phyloP scores from a whole-genome alignment of 2,888 invertebrate genomes.

The Epinotia demarniana region DNA sequence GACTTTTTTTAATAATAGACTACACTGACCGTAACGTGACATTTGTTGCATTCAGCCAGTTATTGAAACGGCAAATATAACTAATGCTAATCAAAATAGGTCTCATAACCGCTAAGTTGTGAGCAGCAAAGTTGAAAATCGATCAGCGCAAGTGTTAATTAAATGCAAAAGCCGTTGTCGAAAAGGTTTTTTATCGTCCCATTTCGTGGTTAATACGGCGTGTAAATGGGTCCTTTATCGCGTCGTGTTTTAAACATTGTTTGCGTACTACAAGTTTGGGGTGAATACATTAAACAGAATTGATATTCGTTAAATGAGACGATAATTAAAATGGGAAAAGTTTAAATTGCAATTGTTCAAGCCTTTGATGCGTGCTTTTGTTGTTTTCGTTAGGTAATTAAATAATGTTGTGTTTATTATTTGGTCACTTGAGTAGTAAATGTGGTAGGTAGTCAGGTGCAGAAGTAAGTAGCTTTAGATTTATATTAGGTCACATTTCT shows the following conservation, averaged over 20 bases:
- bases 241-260: constrained; percentile 74
- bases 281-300: constrained; percentile 75
- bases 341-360: constrained; percentile 44
- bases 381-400: constrained; percentile 22
- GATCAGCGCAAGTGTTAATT: constrained; percentile 36
- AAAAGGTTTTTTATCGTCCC: constrained; percentile 71
- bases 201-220: constrained; percentile 80
- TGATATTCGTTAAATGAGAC: constrained; percentile 47
- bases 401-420: constrained; percentile 19
- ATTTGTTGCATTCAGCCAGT: constrained; percentile 80
- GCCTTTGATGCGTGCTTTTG: constrained; percentile 38
- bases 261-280: constrained; percentile 68
- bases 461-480: neutral
- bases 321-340: constrained; percentile 44
- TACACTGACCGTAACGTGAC: constrained; percentile 65
- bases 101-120: constrained; percentile 27
- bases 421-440: constrained; percentile 1
- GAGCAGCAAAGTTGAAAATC: constrained; percentile 52
- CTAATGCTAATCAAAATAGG: constrained; percentile 27
- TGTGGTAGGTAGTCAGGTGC: neutral
- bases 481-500: neutral
- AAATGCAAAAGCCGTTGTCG: constrained; percentile 53
- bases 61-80: constrained; percentile 52
- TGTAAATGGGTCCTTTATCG: constrained; percentile 84
- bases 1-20: constrained; percentile 7